Percentiles rank a stretch among this genome's conserved stretches.
These are phyloP conservation scores for Unio pictorum DNA, from an alignment of 2,888 invertebrate genomes.

Conservation along the genomic window DNA sequence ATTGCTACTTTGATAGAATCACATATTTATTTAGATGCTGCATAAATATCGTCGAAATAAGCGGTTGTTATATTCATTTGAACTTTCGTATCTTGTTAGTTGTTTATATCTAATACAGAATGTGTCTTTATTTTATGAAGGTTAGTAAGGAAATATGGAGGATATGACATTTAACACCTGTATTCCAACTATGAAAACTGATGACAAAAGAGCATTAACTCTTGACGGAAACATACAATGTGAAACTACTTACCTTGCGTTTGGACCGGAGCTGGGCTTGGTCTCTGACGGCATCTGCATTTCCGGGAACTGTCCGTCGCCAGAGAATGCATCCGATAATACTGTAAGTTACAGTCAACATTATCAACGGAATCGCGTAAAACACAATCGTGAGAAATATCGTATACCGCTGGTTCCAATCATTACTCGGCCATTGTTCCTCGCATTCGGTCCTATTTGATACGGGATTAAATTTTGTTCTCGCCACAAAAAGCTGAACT, in stretches of 20 bases:
- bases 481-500: slow-evolving; percentile 68
- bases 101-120: too few relatives aligned
- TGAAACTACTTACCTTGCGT: slow-evolving; percentile 66
- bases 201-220: too few relatives aligned
- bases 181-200: too few relatives aligned
- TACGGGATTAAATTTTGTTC: slow-evolving; percentile 22
- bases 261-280: slow-evolving; percentile 70
- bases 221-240: too few relatives aligned
- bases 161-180: too few relatives aligned
- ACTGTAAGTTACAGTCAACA: slow-evolving; percentile 72
- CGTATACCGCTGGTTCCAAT: slow-evolving; percentile 39
- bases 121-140: too few relatives aligned
- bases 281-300: slow-evolving; percentile 72
- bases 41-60: too few relatives aligned
- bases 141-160: too few relatives aligned
- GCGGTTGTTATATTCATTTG: too few relatives aligned
- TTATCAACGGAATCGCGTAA: slow-evolving; percentile 70
- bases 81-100: too few relatives aligned
- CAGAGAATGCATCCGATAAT: slow-evolving; percentile 72
- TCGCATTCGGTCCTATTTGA: slow-evolving; percentile 46
- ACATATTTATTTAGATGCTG: too few relatives aligned
- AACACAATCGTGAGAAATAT: slow-evolving; percentile 60
- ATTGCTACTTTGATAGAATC: too few relatives aligned
- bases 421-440: slow-evolving; percentile 60
- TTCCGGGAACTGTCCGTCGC: slow-evolving; percentile 72